Evolutionary conservation across 2,113 vertebrate species (phyloP).

Genomic region (Ammospiza nelsoni): DNA sequence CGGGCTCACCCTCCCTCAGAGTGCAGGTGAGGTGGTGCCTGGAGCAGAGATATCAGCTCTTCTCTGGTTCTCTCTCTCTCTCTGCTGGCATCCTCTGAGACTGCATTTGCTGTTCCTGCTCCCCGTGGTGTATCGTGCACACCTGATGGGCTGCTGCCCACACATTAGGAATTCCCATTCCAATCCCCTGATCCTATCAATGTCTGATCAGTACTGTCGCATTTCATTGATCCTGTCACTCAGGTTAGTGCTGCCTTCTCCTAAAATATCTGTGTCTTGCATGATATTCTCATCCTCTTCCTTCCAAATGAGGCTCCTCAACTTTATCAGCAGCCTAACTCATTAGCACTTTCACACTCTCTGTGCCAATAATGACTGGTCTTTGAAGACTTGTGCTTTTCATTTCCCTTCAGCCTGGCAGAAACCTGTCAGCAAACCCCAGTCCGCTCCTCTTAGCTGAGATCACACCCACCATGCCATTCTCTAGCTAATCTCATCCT

Average conservation of each 20-base stretch:
- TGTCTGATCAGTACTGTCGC: accelerated
- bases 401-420: neutral
- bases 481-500: neutral
- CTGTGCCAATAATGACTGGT: neutral
- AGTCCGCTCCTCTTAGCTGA: neutral
- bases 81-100: slow-evolving; percentile 13
- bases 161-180: neutral
- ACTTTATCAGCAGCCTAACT: neutral
- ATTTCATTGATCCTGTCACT: neutral
- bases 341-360: neutral
- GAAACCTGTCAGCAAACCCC: neutral
- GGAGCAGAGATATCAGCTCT: neutral
- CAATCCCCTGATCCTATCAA: neutral
- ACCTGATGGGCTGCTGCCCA: neutral
- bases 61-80: slow-evolving; percentile 14
- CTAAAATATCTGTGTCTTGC: neutral
- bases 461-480: neutral
- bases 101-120: neutral
- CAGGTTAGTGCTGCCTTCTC: neutral
- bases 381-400: neutral
- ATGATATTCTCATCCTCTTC: neutral
- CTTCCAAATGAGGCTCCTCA: neutral
- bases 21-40: neutral
- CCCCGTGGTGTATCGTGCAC: accelerated
- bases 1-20: neutral